A percentile compares a stretch with the other conserved stretches of the same genome.
These are phyloP conservation scores for Dissostichus mawsoni DNA, from an alignment of 2,113 vertebrate species.

Conservation along the genomic window DNA sequence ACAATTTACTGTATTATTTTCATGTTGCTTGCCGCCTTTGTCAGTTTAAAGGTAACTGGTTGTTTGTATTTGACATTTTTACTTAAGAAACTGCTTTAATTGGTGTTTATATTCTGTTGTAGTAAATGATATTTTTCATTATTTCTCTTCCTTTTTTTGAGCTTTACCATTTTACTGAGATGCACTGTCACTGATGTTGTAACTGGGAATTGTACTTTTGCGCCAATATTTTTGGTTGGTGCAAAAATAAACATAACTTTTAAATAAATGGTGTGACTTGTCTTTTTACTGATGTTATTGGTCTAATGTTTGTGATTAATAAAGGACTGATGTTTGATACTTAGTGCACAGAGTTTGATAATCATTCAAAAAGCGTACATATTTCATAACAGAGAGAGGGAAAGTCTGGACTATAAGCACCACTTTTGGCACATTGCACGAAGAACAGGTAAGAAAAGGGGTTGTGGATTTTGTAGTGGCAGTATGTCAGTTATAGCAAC, in stretches of 20 bases:
- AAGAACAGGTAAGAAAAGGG: background rate
- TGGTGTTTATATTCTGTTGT: slow-evolving; percentile 66
- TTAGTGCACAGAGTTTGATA: background rate
- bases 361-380: background rate
- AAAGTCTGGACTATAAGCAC: background rate
- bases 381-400: background rate
- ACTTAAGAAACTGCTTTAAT: slow-evolving; percentile 59
- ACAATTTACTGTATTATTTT: slow-evolving; percentile 69
- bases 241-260: slow-evolving; percentile 78
- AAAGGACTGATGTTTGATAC: background rate
- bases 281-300: background rate
- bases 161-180: slow-evolving; percentile 68
- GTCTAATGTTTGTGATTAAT: background rate
- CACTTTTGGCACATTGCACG: background rate
- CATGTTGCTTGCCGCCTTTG: slow-evolving; percentile 32
- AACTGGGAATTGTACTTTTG: slow-evolving; percentile 72
- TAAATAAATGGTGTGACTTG: slow-evolving; percentile 37
- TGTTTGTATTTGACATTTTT: slow-evolving; percentile 63
- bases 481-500: too few species aligned
- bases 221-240: slow-evolving; percentile 65
- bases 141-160: slow-evolving; percentile 44
- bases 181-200: slow-evolving; percentile 76
- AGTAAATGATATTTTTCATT: slow-evolving; percentile 49
- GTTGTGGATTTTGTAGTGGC: background rate
- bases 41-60: slow-evolving; percentile 61